Evolutionary conservation across 1,140 invertebrate genomes (phyloP), one percentile per base, ranked within the genome.

Genomic region (Tetragnatha versicolor): DNA sequence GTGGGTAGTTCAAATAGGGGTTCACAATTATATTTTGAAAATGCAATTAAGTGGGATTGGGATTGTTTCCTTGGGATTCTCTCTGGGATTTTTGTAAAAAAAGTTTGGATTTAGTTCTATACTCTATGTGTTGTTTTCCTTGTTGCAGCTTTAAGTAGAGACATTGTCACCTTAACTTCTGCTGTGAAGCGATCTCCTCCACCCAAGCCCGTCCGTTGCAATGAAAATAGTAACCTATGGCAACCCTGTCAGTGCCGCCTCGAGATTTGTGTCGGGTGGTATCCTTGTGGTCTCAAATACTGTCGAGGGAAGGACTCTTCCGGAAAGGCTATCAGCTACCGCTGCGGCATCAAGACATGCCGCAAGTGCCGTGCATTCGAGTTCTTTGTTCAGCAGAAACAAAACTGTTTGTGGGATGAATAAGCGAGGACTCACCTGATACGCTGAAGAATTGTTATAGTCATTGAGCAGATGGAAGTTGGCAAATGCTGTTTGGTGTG

Each of bases 311-410:
- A 89, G 82, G 88, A 89, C 76, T 84, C 88, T 80, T 70, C 88
- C 86, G 85, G 89, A 82, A 91, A 90, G 83, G 83, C 85, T n/a
- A 89, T 91, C 70, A 88, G 86, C 49, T 96, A 96, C 86, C 89
- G 95, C 17, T 98, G 96, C 86, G 96, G 96, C 65, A 98, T 98
- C 83, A 95, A 96, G 87, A 97, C 95, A 5, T 98, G 96, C 85
- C 91, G 91, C 83, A 92, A 94, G 85, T 96, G 94, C 87, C 91
- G 93, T 84, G 90, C 92, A 81, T 97, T 95, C 86, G 90, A 91
- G 68, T 96, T 93, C 87, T 92, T 91, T 84, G 93, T 93, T 51
- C 88, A 89, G 70, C 91, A 92, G 84, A 94, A 95, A 85, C 91
- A 93, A 82, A 89, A 91, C 82, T 97, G 96, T 87, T 87, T 95